These are phyloP conservation scores for Heliconius ethilla DNA, from an alignment of 2,888 invertebrate species.

Conservation along the genomic window DNA sequence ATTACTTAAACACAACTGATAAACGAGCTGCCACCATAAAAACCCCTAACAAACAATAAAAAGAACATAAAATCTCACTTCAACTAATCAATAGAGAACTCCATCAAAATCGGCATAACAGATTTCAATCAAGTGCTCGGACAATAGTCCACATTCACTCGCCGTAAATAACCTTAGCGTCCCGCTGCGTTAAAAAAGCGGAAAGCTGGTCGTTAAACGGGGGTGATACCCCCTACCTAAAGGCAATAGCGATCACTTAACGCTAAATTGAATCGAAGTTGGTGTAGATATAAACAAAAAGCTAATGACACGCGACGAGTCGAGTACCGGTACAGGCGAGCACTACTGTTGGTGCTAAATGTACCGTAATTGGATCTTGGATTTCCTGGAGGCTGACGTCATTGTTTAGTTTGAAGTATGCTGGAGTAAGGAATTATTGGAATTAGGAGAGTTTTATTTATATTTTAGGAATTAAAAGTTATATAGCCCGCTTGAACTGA, in stretches of 20 bases:
- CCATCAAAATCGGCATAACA: conserved; percentile 56
- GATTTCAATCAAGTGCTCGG: conserved; percentile 65
- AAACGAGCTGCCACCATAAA: conserved; percentile 18
- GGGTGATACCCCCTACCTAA: conserved; percentile 58
- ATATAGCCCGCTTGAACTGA: no score
- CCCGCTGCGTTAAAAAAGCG: conserved; percentile 69
- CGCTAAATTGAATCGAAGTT: conserved; percentile 74
- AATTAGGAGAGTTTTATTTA: not conserved
- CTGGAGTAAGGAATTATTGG: conserved; percentile 30
- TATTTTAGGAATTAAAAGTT: not conserved
- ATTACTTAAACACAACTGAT: conserved; percentile 4
- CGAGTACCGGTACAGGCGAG: conserved; percentile 51
- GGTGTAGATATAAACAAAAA: conserved; percentile 69
- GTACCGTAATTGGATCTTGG: conserved; percentile 76
- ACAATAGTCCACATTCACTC: conserved; percentile 62
- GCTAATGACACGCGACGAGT: conserved; percentile 65
- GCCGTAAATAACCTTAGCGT: conserved; percentile 64
- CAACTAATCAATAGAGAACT: conserved; percentile 43
- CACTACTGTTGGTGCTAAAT: conserved; percentile 64
- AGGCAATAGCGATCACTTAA: conserved; percentile 65
- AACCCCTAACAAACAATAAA: conserved; percentile 32
- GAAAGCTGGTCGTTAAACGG: conserved; percentile 59
- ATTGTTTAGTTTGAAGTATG: conserved; percentile 44
- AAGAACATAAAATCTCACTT: conserved; percentile 39
- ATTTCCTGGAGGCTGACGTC: conserved; percentile 55